Evolutionary conservation across 1,140 invertebrate species (phyloP).

Genomic region (Lycorma delicatula): DNA sequence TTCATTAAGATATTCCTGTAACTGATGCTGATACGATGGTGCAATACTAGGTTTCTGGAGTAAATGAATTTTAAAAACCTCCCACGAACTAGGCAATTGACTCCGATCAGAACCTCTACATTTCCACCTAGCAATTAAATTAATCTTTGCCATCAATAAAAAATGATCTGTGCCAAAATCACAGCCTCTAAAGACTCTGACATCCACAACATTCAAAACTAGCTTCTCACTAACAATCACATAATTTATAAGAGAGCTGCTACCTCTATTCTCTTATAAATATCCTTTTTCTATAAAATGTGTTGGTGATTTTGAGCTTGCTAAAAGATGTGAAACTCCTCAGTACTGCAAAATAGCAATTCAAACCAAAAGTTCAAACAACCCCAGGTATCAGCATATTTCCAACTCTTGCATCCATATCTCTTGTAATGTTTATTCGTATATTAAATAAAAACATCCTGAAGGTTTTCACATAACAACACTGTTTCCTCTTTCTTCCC

Average conservation of each 20-base stretch:
- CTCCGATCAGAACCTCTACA: not conserved
- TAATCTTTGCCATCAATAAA: not conserved
- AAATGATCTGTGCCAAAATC: not conserved
- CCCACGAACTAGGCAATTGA: too few relatives aligned
- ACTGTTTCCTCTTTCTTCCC: not conserved
- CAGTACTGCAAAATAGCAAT: not conserved
- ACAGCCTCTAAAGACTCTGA: not conserved
- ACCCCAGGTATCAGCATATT: not conserved
- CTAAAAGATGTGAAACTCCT: not conserved
- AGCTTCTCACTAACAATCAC: not conserved
- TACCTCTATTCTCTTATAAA: not conserved
- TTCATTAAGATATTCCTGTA: not conserved
- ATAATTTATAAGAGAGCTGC: not conserved
- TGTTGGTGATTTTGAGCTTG: too few relatives aligned
- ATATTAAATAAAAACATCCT: not conserved
- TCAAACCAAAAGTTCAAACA: not conserved
- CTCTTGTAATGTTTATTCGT: not conserved
- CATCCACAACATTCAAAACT: not conserved
- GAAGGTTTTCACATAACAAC: not conserved
- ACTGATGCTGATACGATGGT: not conserved
- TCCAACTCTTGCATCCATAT: conserved; percentile 1
- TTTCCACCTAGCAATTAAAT: not conserved
- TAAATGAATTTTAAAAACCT: not conserved
- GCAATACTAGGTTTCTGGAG: not conserved
- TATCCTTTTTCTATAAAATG: not conserved